phyloP scores from a whole-genome alignment of 1,140 invertebrate genomes.

The Ceratina calcarata region DNA sequence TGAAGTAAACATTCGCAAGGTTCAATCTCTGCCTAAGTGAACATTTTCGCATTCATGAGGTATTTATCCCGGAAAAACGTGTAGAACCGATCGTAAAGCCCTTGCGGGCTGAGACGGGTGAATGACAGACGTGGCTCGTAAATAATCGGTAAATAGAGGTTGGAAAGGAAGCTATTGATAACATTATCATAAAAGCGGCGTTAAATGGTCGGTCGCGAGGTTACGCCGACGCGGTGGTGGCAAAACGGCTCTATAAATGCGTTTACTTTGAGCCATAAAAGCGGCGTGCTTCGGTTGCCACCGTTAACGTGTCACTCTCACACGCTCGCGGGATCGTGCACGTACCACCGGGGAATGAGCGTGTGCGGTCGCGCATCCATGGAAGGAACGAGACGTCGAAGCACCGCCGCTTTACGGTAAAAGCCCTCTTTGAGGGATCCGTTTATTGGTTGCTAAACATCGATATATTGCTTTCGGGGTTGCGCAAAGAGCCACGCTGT shows the following conservation, averaged over 20 bases:
- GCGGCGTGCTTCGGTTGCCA: conserved; percentile 71
- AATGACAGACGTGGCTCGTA: conserved; percentile 52
- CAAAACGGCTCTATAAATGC: conserved; percentile 79
- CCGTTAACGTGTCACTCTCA: conserved; percentile 65
- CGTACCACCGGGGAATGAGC: background rate
- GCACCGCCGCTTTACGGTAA: conserved; percentile 76
- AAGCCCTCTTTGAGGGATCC: conserved; percentile 80
- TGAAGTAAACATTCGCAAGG: too few relatives aligned
- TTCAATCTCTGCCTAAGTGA: too few relatives aligned
- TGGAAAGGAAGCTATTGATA: conserved; percentile 71
- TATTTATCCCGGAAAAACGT: background rate
- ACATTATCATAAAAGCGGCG: conserved; percentile 79
- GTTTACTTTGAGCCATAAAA: conserved; percentile 80
- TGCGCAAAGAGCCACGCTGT: conserved; percentile 72
- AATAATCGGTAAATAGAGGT: conserved; percentile 39
- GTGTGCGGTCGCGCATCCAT: conserved; percentile 28
- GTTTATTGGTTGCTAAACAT: conserved; percentile 81
- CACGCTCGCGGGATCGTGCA: background rate
- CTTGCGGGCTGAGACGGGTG: conserved; percentile 36
- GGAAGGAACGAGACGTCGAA: conserved; percentile 65
- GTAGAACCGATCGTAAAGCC: background rate
- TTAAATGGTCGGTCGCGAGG: conserved; percentile 73
- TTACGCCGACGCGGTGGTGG: conserved; percentile 65
- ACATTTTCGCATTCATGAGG: background rate
- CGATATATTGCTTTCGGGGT: conserved; percentile 79